phyloP scores from a whole-genome alignment of 2,888 invertebrate species.

The Drosophila kuntzei region DNA sequence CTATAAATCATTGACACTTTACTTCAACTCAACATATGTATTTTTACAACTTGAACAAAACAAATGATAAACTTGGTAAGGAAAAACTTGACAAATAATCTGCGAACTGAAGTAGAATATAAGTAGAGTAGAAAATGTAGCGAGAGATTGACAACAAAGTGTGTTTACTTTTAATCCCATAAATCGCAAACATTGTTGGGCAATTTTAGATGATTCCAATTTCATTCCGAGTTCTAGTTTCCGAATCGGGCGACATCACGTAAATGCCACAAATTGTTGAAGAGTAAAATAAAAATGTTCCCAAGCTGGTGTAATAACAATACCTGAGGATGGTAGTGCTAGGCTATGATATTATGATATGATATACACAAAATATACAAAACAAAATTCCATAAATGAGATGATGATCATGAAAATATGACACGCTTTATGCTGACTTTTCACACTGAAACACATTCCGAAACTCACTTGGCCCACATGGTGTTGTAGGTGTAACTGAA shows the following conservation, averaged over 20 bases:
- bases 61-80: not conserved
- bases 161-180: not conserved
- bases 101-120: not conserved
- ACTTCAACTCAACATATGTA: too few relatives aligned
- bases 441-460: constrained; percentile 3
- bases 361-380: constrained; percentile 3
- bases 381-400: constrained; percentile 26
- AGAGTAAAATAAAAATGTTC: constrained; percentile 13
- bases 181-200: not conserved
- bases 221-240: constrained; percentile 1
- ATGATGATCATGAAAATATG: not conserved
- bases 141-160: not conserved
- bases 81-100: not conserved
- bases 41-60: too few relatives aligned
- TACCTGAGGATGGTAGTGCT: constrained; percentile 11
- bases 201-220: not conserved
- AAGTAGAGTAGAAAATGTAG: not conserved
- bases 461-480: constrained; percentile 70
- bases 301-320: constrained; percentile 15
- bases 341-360: not conserved
- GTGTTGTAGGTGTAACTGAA: constrained; percentile 67
- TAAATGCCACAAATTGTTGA: not conserved
- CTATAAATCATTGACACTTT: too few relatives aligned
- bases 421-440: not conserved
- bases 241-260: not conserved